Evolutionary conservation across 2,888 invertebrate genomes (phyloP).

Genomic region (Agonum fuliginosum): DNA sequence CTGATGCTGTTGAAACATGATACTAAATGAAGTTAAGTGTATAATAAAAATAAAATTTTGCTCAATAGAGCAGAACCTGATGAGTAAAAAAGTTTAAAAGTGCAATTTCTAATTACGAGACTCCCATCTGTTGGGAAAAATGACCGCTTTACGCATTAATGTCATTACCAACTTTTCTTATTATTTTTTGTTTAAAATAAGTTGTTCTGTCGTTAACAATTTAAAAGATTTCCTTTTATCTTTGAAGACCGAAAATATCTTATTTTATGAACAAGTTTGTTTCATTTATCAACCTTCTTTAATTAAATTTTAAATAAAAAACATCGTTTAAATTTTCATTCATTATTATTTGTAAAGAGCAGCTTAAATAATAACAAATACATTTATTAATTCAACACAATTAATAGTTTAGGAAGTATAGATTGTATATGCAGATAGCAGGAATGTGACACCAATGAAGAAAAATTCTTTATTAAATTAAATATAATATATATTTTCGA

Average conservation of each 20-base stretch:
- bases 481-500: too few species aligned
- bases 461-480: too few species aligned
- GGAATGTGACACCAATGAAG: too few species aligned
- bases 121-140: slow-evolving; percentile 1
- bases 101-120: slow-evolving; percentile 43
- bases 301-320: too few species aligned
- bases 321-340: too few species aligned
- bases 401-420: too few species aligned
- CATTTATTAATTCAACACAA: too few species aligned
- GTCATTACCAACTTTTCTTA: slow-evolving; percentile 47
- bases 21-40: slow-evolving; percentile 27
- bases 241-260: slow-evolving; percentile 18
- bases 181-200: slow-evolving; percentile 51
- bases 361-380: too few species aligned
- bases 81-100: slow-evolving; percentile 35
- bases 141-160: slow-evolving; percentile 41
- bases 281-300: neutral
- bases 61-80: slow-evolving; percentile 2
- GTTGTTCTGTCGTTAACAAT: slow-evolving; percentile 47
- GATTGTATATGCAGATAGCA: too few species aligned
- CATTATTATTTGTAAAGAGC: too few species aligned
- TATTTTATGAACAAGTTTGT: neutral
- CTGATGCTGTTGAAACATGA: too few species aligned
- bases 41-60: slow-evolving; percentile 26
- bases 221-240: slow-evolving; percentile 26